Evolutionary conservation across 2,113 vertebrate species (phyloP).

Genomic region (Amazona guildingii): DNA sequence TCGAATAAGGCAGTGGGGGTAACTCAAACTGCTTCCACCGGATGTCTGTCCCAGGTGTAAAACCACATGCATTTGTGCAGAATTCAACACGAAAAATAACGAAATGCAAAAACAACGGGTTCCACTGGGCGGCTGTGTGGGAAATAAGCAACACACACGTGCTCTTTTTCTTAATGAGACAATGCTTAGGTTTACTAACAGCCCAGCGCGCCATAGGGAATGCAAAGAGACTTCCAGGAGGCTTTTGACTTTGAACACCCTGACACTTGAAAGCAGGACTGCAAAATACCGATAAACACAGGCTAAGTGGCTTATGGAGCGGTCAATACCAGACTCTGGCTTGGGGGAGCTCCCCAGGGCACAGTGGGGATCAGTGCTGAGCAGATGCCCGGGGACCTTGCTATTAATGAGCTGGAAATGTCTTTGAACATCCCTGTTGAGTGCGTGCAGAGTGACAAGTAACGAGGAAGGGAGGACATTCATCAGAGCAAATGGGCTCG

Average conservation of each 20-base stretch:
- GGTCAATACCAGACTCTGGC: neutral
- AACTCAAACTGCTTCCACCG: neutral
- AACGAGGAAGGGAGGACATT: fast-evolving
- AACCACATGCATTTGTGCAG: fast-evolving
- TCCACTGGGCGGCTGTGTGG: neutral
- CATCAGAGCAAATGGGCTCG: fast-evolving
- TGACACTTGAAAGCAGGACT: neutral
- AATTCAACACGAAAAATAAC: neutral
- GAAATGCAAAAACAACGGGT: neutral
- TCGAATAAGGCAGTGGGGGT: neutral
- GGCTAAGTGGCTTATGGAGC: neutral
- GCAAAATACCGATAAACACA: neutral
- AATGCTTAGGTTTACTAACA: neutral
- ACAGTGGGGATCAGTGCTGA: neutral
- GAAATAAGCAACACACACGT: neutral
- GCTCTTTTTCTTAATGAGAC: neutral
- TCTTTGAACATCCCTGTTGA: neutral
- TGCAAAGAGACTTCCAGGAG: neutral
- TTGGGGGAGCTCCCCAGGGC: neutral
- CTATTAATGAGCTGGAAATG: neutral
- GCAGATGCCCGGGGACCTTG: neutral
- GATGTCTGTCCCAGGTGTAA: neutral
- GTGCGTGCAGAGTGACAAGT: fast-evolving
- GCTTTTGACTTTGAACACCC: neutral
- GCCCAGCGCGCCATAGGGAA: neutral